Evolutionary conservation across 2,797 vertebrate species (phyloP), one percentile per base, ranked within the genome.

Genomic region (Anomalospiza imberbis): DNA sequence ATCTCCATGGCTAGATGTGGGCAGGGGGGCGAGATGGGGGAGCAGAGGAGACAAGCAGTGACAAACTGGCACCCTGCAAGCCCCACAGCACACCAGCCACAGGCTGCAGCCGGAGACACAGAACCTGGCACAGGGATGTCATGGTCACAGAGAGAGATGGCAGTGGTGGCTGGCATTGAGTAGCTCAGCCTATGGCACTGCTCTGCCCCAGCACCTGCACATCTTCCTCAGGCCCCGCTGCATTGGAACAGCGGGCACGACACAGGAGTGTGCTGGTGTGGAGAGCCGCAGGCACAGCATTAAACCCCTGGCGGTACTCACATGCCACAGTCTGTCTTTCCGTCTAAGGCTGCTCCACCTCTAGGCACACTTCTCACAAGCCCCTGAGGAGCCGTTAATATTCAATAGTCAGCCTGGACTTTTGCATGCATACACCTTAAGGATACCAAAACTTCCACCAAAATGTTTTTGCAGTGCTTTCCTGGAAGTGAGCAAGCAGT

Each of bases 161-260:
- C 63, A 66, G 22, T 8, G 3, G 47, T 12, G 38, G n/a, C 47
- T 53, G 32, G 34, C 73, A 55, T 34, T 7, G 40, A 78, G 53
- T 3, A 74, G 50, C 66, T 74, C 45, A 74, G 74, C 62, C 61
- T 51, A 53, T 0, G 0, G 57, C 66, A 63, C 22, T 0, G 0
- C 57, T 66, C 31, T 65, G 38, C 24, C 48, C 40, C 40, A 60
- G 55, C 44, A 66, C 53, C 54, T 6, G 6, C 17, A 29, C 13
- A 4, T 22, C 32, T 14, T 84, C 53, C 61, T 50, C 1, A 3
- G 34, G 25, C 20, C 54, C 10, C 1, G 5, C 50, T 36, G 55
- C 6, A 2, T 16, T 12, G 5, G 1, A 54, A 19, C n/a, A 28
- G 8, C 0, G 0, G 38, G 51, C 47, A 70, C 0, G 0, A 22